These are phyloP conservation scores for Lateolabrax maculatus DNA, from an alignment of 2,797 vertebrate genomes.

Conservation along the genomic window DNA sequence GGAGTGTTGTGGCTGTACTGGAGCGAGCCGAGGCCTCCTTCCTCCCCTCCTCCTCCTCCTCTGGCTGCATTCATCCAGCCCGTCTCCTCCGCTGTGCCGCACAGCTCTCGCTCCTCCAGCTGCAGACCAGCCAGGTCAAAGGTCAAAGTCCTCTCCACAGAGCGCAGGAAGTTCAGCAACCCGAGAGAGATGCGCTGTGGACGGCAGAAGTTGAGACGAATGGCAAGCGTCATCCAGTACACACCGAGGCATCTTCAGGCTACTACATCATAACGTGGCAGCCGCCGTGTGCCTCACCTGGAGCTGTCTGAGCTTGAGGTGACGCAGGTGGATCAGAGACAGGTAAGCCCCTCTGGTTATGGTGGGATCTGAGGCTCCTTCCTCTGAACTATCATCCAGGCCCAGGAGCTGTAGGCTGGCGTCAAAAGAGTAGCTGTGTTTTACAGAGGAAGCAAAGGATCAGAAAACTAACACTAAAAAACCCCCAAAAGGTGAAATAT, in stretches of 20 bases:
- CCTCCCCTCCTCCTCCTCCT: slow-evolving; percentile 70
- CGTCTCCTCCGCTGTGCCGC: slow-evolving; percentile 71
- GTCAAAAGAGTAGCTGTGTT: slow-evolving; percentile 65
- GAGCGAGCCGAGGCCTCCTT: slow-evolving; percentile 72
- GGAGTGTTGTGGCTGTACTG: slow-evolving; percentile 73
- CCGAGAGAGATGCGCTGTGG: slow-evolving; percentile 80
- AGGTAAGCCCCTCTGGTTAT: slow-evolving; percentile 78
- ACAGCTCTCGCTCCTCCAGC: slow-evolving; percentile 59
- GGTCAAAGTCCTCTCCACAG: slow-evolving; percentile 83
- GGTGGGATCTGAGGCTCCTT: slow-evolving; percentile 46
- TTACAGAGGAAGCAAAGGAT: neutral
- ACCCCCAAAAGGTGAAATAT: no score
- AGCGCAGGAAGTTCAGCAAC: slow-evolving; percentile 86
- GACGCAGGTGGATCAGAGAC: slow-evolving; percentile 81
- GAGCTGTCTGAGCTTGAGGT: slow-evolving; percentile 83
- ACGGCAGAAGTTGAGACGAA: neutral
- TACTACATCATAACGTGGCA: neutral
- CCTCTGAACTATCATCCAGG: slow-evolving; percentile 73
- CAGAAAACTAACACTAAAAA: neutral
- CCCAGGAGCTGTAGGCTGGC: slow-evolving; percentile 74
- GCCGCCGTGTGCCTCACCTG: slow-evolving; percentile 74
- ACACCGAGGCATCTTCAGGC: neutral
- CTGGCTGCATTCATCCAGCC: slow-evolving; percentile 79
- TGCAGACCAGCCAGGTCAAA: slow-evolving; percentile 80
- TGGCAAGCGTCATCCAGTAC: no score